Percentiles rank a stretch among this genome's conserved stretches.
These are phyloP conservation scores for Zeugodacus cucurbitae DNA, from an alignment of 1,140 invertebrate species.

Conservation along the genomic window DNA sequence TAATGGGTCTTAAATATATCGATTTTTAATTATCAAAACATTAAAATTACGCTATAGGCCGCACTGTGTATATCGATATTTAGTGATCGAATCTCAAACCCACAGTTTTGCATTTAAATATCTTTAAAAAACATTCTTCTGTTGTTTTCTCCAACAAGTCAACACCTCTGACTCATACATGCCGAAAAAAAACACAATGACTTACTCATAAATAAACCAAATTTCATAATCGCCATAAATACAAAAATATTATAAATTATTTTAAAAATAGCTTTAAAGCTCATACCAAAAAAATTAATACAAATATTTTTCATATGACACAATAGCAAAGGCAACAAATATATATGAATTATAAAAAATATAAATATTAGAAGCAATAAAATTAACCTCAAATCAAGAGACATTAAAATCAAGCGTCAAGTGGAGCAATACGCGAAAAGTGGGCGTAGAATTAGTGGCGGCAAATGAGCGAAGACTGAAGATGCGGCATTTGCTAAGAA, in stretches of 20 bases:
- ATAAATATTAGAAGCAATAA: neutral
- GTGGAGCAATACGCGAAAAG: neutral
- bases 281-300: neutral
- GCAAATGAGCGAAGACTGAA: neutral
- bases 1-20: no score
- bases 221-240: neutral
- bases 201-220: neutral
- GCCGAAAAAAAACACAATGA: neutral
- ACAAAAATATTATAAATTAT: neutral
- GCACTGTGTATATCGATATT: no score
- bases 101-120: no score
- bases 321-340: neutral
- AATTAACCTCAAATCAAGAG: neutral
- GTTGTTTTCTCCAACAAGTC: neutral
- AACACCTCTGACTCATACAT: neutral
- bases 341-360: neutral
- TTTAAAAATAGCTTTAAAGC: slow-evolving; percentile 1
- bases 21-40: no score
- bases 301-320: neutral
- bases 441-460: slow-evolving; percentile 11
- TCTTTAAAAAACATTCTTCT: neutral
- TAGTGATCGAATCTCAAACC: no score
- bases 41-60: no score
- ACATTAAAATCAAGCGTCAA: neutral
- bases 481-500: neutral